Base-by-base conservation (phyloP, 2,797 vertebrate species). In the Neosalanx taihuensis region DNA sequence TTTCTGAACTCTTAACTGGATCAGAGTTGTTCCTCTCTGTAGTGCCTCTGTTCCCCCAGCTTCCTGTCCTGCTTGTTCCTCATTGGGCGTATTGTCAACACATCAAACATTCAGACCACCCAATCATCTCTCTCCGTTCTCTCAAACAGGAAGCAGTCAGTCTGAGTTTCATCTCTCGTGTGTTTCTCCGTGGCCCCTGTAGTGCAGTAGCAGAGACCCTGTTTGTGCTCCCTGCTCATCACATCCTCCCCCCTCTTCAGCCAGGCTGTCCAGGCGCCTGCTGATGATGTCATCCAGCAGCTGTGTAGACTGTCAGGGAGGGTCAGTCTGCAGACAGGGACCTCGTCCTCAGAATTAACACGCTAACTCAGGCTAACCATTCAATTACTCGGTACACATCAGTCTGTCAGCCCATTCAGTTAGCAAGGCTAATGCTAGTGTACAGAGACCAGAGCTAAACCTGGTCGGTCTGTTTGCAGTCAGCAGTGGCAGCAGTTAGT, bases 71-170 rank as follows among this genome's bases (percentile, higher is more conserved):
- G 31, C 69, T 9, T 68, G 64, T 46, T 72, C 66, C n/a, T 76
- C 70, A 74, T 69, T 73, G 67, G 66, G 69, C 64, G 6, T 46
- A 23, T 56, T 58, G 62, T 65, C 71, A 2, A 31, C 60, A 61
- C 65, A 67, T 10, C 23, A 67, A 17, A 77, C 65, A 71, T 62
- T 63, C 53, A 67, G 68, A 7, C 74, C 69, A n/a, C 26, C 9
- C 7, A 79, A 75, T 62, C 60, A 74, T 72, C 57, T 62, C 51
- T 64, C 51, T 64, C 72, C 71, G 51, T 69, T 35, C 1, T 57
- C 17, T 46, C 73, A 53, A 64, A 70, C 77, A 46, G 4, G 5
- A 67, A 64, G 70, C 62, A 41, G 72, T 72, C 73, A 26, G 12
- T 10, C 20, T 5, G n/a, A 17, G 5, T 73, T 60, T 13, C 70